A percentile compares a stretch with the other conserved stretches of the same genome.
Evolutionary conservation across 1,140 invertebrate genomes (phyloP).

Genomic region (Drosophila mayri): DNA sequence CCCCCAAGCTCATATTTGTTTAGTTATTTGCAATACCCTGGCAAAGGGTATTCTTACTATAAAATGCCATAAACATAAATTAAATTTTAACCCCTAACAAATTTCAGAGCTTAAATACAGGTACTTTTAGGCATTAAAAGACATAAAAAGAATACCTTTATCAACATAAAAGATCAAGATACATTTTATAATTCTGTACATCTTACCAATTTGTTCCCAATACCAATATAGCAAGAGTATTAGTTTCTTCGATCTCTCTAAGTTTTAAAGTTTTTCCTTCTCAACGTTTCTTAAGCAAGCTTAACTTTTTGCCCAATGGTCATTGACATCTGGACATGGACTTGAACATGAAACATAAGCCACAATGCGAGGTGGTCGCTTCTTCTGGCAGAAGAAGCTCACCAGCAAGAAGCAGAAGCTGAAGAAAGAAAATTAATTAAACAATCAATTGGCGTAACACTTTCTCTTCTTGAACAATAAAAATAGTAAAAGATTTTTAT

Average conservation of each 20-base stretch:
- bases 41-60: neutral
- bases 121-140: neutral
- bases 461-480: slow-evolving; percentile 82
- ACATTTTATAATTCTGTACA: neutral
- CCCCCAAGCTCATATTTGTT: slow-evolving; percentile 36
- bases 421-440: slow-evolving; percentile 78
- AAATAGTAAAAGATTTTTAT: slow-evolving; percentile 62
- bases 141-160: neutral
- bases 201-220: neutral
- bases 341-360: slow-evolving; percentile 19
- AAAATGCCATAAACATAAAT: neutral
- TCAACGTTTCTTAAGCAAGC: slow-evolving; percentile 1
- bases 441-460: slow-evolving; percentile 83
- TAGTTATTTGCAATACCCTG: slow-evolving; percentile 50
- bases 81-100: no score
- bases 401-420: slow-evolving; percentile 44
- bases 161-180: neutral
- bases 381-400: slow-evolving; percentile 36
- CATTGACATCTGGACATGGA: slow-evolving; percentile 55
- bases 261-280: slow-evolving; percentile 2
- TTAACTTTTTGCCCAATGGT: slow-evolving; percentile 41
- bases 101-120: neutral
- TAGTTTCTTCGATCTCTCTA: neutral
- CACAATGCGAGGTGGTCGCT: slow-evolving; percentile 22
- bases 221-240: slow-evolving; percentile 5